Conservation (phyloP, 2,797 vertebrate species). For the Mus minutoides region DNA sequence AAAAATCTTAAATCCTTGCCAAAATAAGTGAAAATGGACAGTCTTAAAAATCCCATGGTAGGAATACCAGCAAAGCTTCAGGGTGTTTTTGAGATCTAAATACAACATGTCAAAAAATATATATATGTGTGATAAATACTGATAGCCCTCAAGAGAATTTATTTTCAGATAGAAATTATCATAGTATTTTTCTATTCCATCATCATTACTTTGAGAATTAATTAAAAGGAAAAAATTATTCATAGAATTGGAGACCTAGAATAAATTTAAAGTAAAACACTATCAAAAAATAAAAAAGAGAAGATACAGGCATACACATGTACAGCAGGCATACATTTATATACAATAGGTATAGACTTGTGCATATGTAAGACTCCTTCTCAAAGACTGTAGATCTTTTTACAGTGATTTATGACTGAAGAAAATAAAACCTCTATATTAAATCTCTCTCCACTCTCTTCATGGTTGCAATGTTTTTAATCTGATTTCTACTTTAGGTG, state of each 20-base stretch:
- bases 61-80: background rate
- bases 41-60: background rate
- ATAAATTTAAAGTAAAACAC: background rate
- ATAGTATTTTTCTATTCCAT: background rate
- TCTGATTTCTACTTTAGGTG: background rate
- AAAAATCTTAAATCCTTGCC: background rate
- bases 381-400: background rate
- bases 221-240: background rate
- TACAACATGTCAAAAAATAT: background rate
- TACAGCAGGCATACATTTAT: too few species aligned
- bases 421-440: background rate
- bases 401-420: background rate
- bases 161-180: background rate
- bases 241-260: background rate
- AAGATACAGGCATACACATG: background rate
- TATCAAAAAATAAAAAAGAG: background rate
- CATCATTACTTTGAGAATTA: slow-evolving; percentile 41
- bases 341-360: background rate
- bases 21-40: background rate
- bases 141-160: background rate
- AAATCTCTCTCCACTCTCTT: background rate
- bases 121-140: background rate
- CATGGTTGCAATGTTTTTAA: background rate
- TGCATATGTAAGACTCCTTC: background rate
- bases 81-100: background rate